Evolutionary conservation across 1,140 invertebrate species (phyloP).

Genomic region (Zophobas morio): DNA sequence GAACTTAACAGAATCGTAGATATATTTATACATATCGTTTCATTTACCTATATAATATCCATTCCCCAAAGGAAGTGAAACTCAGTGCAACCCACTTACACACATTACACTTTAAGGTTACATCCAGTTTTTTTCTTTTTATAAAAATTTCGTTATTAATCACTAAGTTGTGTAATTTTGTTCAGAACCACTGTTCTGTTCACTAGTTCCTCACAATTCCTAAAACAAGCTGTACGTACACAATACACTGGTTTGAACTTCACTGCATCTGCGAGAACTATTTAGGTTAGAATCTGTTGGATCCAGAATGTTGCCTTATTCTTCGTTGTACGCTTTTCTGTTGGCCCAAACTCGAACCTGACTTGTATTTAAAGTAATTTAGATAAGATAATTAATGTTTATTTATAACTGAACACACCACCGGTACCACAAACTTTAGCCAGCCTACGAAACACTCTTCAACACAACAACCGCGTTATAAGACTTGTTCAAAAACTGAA

Average conservation of each 20-base stretch:
- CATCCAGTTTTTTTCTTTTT: constrained; percentile 14
- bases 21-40: background rate
- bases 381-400: background rate
- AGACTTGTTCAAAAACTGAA: constrained; percentile 48
- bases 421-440: constrained; percentile 42
- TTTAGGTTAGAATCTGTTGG: constrained; percentile 41
- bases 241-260: constrained; percentile 37
- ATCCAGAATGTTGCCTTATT: constrained; percentile 25
- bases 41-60: constrained; percentile 34
- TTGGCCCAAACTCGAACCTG: background rate
- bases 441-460: constrained; percentile 31
- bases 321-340: constrained; percentile 19
- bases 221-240: constrained; percentile 18
- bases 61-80: constrained; percentile 37
- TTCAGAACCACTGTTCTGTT: background rate
- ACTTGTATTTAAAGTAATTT: background rate
- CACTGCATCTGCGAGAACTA: constrained; percentile 36
- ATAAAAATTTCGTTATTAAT: background rate
- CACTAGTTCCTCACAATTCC: constrained; percentile 14
- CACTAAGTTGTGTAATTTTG: background rate
- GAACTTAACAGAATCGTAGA: background rate
- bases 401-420: constrained; percentile 39
- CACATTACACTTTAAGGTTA: constrained; percentile 40
- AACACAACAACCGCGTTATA: constrained; percentile 45
- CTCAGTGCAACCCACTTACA: constrained; percentile 42